Evolutionary conservation across 92 coral and sea anemone species (phyloP), one percentile per base, ranked within the genome.

Genomic region (Nematostella vectensis): DNA sequence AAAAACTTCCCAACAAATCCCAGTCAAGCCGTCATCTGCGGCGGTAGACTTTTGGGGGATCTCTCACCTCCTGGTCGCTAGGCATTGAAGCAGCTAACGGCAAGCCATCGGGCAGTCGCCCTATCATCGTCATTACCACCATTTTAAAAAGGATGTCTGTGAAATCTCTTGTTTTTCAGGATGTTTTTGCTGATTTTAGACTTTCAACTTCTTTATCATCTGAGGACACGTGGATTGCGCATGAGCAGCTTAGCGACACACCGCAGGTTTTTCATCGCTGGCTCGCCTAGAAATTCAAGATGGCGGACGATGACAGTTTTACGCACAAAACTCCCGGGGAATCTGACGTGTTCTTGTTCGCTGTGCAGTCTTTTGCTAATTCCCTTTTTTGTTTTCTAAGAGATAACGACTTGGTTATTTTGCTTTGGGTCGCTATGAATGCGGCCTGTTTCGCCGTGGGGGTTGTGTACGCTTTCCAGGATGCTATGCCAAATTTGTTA

Each of bases 81-180:
- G 89, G 99, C 83, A 80, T 93, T 2, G 96, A 86, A 16, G 99
- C 99, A 27, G 99, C 96, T 10, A 93, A 75, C 20, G 96, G 99
- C 40, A 93, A 63, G 69, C 99, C 99, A 57, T 93, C 99, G 11
- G 47, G 77, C 27, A 88, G 84, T 48, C 99, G 99, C 54, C 99
- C 99, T 54, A 93, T 80, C 99, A 93, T 93, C 60, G 99, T 93
- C 99, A 93, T 86, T 12, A 93, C 54, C 61, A 93, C 99, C 99
- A 93, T 93, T 74, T 48, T 77, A 49, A 43, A 19, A 19, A 48
- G 25, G 28, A 47, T 61, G 4, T 31, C 45, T 2, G 25, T 20
- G 58, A 51, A 29, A 70, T 50, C 43, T 12, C 27, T 43, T 2
- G 47, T 19, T 40, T 37, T 13, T 25, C 22, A 49, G 31, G 11